Base-by-base conservation (phyloP, 2,113 vertebrate genomes). In the Peromyscus polionotus region DNA sequence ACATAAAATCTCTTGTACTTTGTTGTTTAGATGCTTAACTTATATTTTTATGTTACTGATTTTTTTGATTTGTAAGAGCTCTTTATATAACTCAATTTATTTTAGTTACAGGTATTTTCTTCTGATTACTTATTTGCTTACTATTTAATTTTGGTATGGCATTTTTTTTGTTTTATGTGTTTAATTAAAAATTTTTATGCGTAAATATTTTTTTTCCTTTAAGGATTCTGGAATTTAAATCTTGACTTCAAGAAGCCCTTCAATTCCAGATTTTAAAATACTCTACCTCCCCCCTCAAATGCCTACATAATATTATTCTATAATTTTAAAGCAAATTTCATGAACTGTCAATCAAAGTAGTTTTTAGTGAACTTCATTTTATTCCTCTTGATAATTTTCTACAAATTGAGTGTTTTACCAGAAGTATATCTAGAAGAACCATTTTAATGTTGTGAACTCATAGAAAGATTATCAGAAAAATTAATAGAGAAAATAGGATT, bases 391-490 rank as follows among this genome's bases (percentile, higher is more conserved):
- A 68, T 45, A 90, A 12, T 57, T 31, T 75, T 90, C 9, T 76
- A 20, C 73, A 39, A 95, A 68, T 33, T 59, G 70, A 65, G 91
- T 67, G 1, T 85, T 85, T 85, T 89, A 26, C 28, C 80, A 91
- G 80, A 90, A 90, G 70, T 85, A 67, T 45, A 88, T 95, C 17
- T 88, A 84, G 33, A 48, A 97, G 42, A 95, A 31, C 95, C 61
- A n/a, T 65, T 90, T 91, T 68, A 77, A 83, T 39, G 88, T 14
- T 77, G 48, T 51, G 22, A 90, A 61, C 88, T 28, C 22, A 51
- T 83, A 76, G 90, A 57, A 93, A 77, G 70, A 85, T 91, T 96
- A 91, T 92, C 26, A 33, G 45, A 80, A 76, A 97, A 96, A 51
- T 7, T 77, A n/a, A 28, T 94, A 70, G 67, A 70, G 42, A 77